Base-by-base conservation (phyloP, 2,888 invertebrate species). In the Tuta absoluta region DNA sequence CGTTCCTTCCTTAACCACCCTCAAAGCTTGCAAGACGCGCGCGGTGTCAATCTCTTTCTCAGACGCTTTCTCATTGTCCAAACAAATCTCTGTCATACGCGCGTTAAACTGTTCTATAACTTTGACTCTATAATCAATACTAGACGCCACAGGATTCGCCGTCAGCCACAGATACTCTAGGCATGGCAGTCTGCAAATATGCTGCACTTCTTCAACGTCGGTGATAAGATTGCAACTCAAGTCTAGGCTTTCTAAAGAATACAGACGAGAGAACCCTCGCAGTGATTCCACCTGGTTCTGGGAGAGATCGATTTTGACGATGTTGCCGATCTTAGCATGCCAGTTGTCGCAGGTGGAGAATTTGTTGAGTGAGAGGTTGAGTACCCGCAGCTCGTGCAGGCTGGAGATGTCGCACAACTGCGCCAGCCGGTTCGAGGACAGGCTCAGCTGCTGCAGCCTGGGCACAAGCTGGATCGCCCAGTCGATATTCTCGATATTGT, bases 41-140 rank as follows among this genome's bases (percentile, higher is more conserved):
- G 98, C 98, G 2, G 97, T 98, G 78, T 99, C 98, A 72, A 98
- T 82, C 83, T 99, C 99, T 72, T 95, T 95, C 76, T 96, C 96
- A 12, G 96, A 95, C 0, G 98, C 95, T 71, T 94, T 95, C 77
- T 97, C 96, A 79, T 96, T 97, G 79, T 99, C 99, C 66, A 99
- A 86, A 77, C 94, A 95, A 45, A 99, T 94, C 81, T 98, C 96
- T 14, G 93, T 89, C 73, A 97, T 96, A 69, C 98, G 93, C 57
- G 94, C 94, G 60, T 96, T 96, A 79, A 99, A 98, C 73, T 96
- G 94, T 75, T 98, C 96, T 70, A 99, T 91, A 2, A 98, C 96
- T 78, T 97, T 96, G 0, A 97, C 95, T 74, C 99, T 93, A 79
- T 98, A 99, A 88, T 99, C 98, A 79, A 96, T 94, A 63, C 95